Evolutionary conservation across 1,140 invertebrate species (phyloP), one percentile per base, ranked within the genome.

Genomic region (Proales similis): DNA sequence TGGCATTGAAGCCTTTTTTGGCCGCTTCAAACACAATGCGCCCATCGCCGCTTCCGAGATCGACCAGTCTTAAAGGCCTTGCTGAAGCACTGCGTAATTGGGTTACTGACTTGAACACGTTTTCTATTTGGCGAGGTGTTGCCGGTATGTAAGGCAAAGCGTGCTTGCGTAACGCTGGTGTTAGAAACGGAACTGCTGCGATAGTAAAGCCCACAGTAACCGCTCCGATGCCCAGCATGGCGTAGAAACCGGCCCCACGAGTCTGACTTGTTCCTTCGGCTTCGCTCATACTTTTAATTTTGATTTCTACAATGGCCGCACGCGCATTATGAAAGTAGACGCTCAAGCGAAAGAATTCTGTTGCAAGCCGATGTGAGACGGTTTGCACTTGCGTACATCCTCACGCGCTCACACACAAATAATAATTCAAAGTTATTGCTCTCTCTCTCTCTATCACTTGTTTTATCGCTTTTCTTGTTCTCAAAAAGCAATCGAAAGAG

Each of bases 1-100:
- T 43, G 14, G 38, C 33, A 38, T 47, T 45, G 49, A 38, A 63
- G 4, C 45, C 61, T 42, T 19, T 24, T 45, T 51, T 24, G 27
- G 38, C 38, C 9, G 62, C 48, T 14, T 49, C 47, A 22, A 63
- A 63, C 9, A 51, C 62, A 20, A 63, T 51, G 24, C 62, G 33
- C 20, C 62, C 62, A 24, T 63, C 62, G n/a, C 62, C 62, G 53
- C 62, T 63, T 0, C 62, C 62, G 22, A 63, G 22, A 51, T 63
- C 62, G 20, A 63, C 30, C 2, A 63, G 14, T 46, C 19, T 62
- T 11, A 57, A 36, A 12, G 30, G 0, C 6, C 38, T 43, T 27
- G 14, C 11, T 61, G 43, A 30, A n/a, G 53, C 43, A 5, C 17
- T 17, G n/a, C 12, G 12, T 19, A 24, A 29, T 33, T 39, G 49